A percentile compares a stretch with the other conserved stretches of the same genome.
Evolutionary conservation across 2,888 invertebrate species (phyloP).

Genomic region (Dolichomitus sp.): DNA sequence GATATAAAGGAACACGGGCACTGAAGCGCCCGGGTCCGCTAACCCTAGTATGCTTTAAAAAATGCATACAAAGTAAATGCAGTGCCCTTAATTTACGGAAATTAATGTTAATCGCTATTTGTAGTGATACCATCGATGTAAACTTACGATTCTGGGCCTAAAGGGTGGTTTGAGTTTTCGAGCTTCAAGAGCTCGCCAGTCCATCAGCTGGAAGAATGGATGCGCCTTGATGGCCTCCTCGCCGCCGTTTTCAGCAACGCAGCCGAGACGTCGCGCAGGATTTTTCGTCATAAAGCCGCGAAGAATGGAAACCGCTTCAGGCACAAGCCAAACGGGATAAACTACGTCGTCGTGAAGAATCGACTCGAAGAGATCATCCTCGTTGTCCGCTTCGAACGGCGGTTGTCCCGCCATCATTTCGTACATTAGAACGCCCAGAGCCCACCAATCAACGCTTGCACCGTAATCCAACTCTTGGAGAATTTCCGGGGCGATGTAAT

Average conservation of each 20-base stretch:
- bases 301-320: slow-evolving; percentile 96
- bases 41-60: too few species aligned
- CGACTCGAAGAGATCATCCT: slow-evolving; percentile 99
- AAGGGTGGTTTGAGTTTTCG: slow-evolving; percentile 98
- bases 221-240: slow-evolving; percentile 96
- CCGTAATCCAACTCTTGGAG: slow-evolving; percentile 97
- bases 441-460: slow-evolving; percentile 98
- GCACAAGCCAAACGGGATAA: slow-evolving; percentile 98
- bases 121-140: too few species aligned
- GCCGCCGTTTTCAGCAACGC: slow-evolving; percentile 91
- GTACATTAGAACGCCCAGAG: slow-evolving; percentile 98
- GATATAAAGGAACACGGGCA: too few species aligned
- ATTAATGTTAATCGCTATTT: too few species aligned
- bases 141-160: slow-evolving; percentile 96
- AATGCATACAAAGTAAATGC: too few species aligned
- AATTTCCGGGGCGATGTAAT: slow-evolving; percentile 99
- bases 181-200: slow-evolving; percentile 97
- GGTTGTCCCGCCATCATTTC: slow-evolving; percentile 99
- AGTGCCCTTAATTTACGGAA: too few species aligned
- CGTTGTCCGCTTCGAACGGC: slow-evolving; percentile 99
- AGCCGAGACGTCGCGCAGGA: slow-evolving; percentile 97
- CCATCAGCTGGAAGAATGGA: slow-evolving; percentile 97
- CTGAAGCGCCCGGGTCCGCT: too few species aligned
- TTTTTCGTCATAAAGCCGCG: slow-evolving; percentile 99
- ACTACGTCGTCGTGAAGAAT: slow-evolving; percentile 99